Conservation (phyloP, 2,888 invertebrate species). For the Drosophila neutralis region DNA sequence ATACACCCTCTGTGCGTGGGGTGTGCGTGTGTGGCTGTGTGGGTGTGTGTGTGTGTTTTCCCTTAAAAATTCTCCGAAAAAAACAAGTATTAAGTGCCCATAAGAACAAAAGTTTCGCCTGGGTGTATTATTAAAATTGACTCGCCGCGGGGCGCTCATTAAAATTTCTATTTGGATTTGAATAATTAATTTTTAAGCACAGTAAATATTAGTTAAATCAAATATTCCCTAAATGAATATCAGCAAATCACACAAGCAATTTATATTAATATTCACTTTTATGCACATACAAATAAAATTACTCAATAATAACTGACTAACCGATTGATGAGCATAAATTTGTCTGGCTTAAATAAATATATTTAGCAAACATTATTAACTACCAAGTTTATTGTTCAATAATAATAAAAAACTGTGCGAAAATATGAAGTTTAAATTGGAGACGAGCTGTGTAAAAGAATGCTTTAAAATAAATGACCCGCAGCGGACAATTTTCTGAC, state of each 20-base stretch:
- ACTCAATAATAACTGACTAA: background rate
- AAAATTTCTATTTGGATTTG: slow-evolving; percentile 35
- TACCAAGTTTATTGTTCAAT: background rate
- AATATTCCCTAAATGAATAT: background rate
- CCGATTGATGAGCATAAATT: background rate
- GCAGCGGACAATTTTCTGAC: slow-evolving; percentile 62
- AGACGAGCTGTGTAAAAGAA: slow-evolving; percentile 2
- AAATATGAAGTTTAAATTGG: slow-evolving; percentile 31
- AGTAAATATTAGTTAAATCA: slow-evolving; percentile 17
- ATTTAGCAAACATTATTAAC: background rate
- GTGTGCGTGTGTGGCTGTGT: background rate
- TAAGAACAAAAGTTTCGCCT: slow-evolving; percentile 7
- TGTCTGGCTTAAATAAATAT: background rate
- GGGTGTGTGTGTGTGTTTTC: background rate
- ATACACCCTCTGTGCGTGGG: background rate
- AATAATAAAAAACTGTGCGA: background rate
- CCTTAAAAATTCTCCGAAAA: background rate
- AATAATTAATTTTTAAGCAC: slow-evolving; percentile 53
- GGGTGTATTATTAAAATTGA: slow-evolving; percentile 15
- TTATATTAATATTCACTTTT: background rate
- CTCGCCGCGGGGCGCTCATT: slow-evolving; percentile 3
- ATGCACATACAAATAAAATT: background rate
- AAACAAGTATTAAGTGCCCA: slow-evolving; percentile 2
- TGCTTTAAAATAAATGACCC: slow-evolving; percentile 67
- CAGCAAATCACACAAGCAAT: background rate